Conservation (phyloP, 2,797 vertebrate genomes). For the Sternarchorhynchus goeldii region DNA sequence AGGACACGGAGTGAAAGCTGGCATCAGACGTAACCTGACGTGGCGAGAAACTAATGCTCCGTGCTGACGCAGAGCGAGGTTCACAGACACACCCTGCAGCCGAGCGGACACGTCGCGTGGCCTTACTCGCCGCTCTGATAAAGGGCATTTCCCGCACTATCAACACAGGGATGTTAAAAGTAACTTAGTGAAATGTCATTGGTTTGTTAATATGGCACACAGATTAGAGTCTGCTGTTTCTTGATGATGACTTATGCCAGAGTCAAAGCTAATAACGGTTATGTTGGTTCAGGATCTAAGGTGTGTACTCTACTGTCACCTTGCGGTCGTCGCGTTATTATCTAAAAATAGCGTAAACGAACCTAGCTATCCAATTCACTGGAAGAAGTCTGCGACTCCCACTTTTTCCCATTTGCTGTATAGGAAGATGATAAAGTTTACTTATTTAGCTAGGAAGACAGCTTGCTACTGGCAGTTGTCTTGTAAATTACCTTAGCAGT, state of each 20-base stretch:
- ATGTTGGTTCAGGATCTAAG: not conserved
- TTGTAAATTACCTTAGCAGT: constrained; percentile 7
- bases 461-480: not conserved
- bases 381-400: not conserved
- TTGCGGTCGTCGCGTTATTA: constrained; percentile 29
- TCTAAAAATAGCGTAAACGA: not conserved
- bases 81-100: constrained; percentile 73
- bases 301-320: constrained; percentile 41
- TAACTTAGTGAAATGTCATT: not conserved
- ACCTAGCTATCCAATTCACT: too few species aligned
- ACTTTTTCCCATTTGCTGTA: not conserved
- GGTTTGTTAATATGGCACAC: too few species aligned
- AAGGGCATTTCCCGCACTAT: constrained; percentile 74
- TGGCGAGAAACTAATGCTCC: constrained; percentile 80
- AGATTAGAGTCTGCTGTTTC: not conserved
- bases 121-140: constrained; percentile 71
- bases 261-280: not conserved
- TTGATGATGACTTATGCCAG: not conserved
- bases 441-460: not conserved
- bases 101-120: constrained; percentile 69
- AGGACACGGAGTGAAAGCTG: constrained; percentile 84
- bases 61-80: constrained; percentile 61
- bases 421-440: not conserved
- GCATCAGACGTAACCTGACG: constrained; percentile 81
- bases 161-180: not conserved